Evolutionary conservation across 1,140 invertebrate species (phyloP), one percentile per base, ranked within the genome.

Genomic region (Drosophila repleta): DNA sequence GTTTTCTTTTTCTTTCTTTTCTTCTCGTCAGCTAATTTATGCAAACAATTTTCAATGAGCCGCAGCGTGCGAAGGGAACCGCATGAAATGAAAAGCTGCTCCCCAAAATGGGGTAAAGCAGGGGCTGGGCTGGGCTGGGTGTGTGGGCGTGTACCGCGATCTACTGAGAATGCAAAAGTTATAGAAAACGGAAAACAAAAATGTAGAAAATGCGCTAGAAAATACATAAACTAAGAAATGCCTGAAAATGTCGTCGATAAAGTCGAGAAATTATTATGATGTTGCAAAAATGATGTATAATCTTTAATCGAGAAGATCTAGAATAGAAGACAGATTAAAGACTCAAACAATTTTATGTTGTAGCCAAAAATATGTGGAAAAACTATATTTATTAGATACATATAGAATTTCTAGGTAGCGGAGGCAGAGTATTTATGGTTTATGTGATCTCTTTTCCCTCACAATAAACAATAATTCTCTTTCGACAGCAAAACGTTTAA

Each of bases 41-140:
- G 82, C 82, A 87, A 87, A 87, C 75, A 78, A 60, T 88, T 87
- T 70, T 87, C 83, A 82, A 62, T 85, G 82, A 67, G 78, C 51
- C 82, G 62, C 58, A 73, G 20, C 41, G 15, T 26, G 39, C 43
- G 35, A 49, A 48, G 26, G 77, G 52, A 7, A 52, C 45, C 64
- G 39, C 79, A 58, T 45, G 6, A 35, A 49, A 67, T 73, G 49
- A 46, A 73, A 57, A 46, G 46, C 24, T 60, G 35, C 57, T 24
- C 57, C 57, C 51, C 2, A 26, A 37, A 45, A 11, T 11, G 29
- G 10, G 11, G 17, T 20, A 29, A 37, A 18, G n/a, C n/a, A n/a
- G n/a, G 37, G 29, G 63, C 10, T 10, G 29, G 7, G 29, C 6
- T 6, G 29, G 8, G 24, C 24, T 45, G 24, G 21, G 10, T n/a